Percentiles rank a stretch among this genome's conserved stretches.
Evolutionary conservation across 1,140 invertebrate species (phyloP).

Genomic region (Conus ventricosus): DNA sequence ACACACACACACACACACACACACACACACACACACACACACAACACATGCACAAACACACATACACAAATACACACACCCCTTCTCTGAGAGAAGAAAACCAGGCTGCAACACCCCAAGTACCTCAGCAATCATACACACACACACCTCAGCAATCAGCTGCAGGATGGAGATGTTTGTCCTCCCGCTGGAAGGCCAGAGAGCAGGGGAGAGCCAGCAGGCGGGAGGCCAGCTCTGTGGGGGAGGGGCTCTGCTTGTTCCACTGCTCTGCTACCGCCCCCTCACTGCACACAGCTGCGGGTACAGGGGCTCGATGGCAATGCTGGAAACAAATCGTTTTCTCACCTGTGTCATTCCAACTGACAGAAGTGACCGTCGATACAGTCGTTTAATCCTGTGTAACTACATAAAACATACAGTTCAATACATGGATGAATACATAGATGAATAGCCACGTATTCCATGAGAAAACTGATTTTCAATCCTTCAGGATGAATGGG

Average conservation of each 20-base stretch:
- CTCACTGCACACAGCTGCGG: slow-evolving; percentile 89
- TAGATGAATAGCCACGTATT: no score
- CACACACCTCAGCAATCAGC: slow-evolving; percentile 87
- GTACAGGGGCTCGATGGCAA: slow-evolving; percentile 93
- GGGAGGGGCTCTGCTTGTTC: slow-evolving; percentile 80
- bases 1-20: no score
- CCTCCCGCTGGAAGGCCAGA: slow-evolving; percentile 84
- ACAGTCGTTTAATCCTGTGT: neutral
- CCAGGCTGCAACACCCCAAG: no score
- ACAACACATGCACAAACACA: no score
- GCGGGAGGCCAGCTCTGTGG: slow-evolving; percentile 87
- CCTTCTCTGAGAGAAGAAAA: no score
- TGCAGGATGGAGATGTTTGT: slow-evolving; percentile 87
- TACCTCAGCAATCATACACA: neutral
- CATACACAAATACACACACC: no score
- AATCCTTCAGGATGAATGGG: no score
- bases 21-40: no score
- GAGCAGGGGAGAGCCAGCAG: slow-evolving; percentile 93
- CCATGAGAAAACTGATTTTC: no score
- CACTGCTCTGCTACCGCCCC: slow-evolving; percentile 72
- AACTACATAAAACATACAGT: neutral
- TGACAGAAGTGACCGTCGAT: neutral
- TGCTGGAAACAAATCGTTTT: slow-evolving; percentile 78
- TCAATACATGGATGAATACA: no score
- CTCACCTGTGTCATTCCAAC: no score